These are phyloP conservation scores for Zophobas morio DNA, from an alignment of 1,140 invertebrate genomes.

Conservation along the genomic window DNA sequence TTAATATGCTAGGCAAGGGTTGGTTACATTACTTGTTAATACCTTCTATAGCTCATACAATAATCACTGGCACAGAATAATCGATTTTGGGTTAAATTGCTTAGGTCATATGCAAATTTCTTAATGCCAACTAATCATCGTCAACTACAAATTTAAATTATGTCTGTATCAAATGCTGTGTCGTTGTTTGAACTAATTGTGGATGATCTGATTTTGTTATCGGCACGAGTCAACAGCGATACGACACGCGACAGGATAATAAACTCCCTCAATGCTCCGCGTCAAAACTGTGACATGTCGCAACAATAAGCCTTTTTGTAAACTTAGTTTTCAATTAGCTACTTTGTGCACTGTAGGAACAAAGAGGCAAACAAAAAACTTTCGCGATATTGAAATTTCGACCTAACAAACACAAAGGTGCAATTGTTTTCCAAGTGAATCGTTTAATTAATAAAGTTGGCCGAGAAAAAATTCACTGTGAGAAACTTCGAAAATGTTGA, in stretches of 20 bases:
- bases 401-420: not conserved
- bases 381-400: not conserved
- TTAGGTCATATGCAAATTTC: conserved; percentile 38
- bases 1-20: conserved; percentile 32
- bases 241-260: not conserved
- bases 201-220: conserved; percentile 3
- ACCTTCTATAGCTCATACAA: conserved; percentile 33
- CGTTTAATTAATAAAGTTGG: conserved; percentile 16
- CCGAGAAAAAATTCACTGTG: not conserved
- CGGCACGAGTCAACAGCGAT: not conserved
- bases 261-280: not conserved
- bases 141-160: not conserved
- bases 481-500: not conserved
- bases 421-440: not conserved
- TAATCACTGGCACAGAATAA: conserved; percentile 36
- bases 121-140: conserved; percentile 18
- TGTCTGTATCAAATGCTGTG: not conserved
- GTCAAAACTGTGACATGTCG: conserved; percentile 6
- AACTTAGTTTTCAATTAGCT: conserved; percentile 17
- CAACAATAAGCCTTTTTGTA: conserved; percentile 13
- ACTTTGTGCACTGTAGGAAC: not conserved
- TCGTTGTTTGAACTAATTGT: not conserved
- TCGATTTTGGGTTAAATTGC: conserved; percentile 35
- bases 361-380: conserved; percentile 6
- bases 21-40: conserved; percentile 36